These are phyloP conservation scores for Lanius collurio DNA, from an alignment of 2,113 vertebrate genomes.

Conservation along the genomic window DNA sequence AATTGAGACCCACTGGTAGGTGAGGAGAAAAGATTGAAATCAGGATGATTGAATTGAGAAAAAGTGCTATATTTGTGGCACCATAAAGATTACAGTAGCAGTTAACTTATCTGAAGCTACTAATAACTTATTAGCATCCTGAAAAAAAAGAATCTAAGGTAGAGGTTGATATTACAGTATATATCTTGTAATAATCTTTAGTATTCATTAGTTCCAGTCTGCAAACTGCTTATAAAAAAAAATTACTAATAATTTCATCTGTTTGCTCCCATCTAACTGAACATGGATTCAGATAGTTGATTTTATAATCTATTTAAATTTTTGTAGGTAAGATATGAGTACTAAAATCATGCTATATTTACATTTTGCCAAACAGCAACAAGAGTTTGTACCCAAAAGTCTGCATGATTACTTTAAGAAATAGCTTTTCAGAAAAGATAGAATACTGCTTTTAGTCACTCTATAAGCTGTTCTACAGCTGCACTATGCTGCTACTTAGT, in stretches of 20 bases:
- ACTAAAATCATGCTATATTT: neutral
- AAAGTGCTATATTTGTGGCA: neutral
- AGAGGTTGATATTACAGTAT: neutral
- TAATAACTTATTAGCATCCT: neutral
- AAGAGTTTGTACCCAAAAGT: neutral
- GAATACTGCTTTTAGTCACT: constrained; percentile 9
- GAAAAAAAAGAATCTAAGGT: neutral
- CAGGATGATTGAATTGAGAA: neutral
- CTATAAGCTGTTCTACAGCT: neutral
- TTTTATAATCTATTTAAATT: constrained; percentile 22
- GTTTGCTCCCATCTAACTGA: neutral
- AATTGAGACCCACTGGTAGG: neutral
- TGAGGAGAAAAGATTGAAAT: neutral
- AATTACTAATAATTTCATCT: neutral
- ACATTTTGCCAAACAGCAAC: neutral
- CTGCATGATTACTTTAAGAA: constrained; percentile 35
- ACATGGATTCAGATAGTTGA: neutral
- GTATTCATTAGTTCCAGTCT: neutral
- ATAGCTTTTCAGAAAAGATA: neutral
- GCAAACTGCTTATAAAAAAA: neutral
- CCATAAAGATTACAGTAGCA: neutral
- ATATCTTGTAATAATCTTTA: neutral
- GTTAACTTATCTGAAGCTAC: neutral
- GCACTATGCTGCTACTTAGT: neutral
- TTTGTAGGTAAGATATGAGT: neutral